A percentile compares a stretch with the other conserved stretches of the same genome.
Evolutionary conservation across 2,113 vertebrate genomes (phyloP).

Genomic region (Hippocampus comes): DNA sequence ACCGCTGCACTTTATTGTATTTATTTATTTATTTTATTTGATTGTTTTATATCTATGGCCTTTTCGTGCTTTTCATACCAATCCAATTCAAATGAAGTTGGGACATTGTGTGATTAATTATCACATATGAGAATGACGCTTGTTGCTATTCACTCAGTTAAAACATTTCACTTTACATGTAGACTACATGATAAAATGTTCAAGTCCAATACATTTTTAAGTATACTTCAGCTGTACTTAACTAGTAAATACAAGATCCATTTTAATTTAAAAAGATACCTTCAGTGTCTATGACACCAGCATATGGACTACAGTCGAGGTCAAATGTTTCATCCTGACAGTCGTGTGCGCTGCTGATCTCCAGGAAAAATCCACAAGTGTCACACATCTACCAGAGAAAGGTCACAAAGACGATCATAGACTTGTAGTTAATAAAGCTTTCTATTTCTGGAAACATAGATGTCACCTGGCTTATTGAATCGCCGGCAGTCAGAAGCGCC

Average conservation of each 20-base stretch:
- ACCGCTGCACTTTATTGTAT: too few relatives aligned
- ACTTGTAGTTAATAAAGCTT: neutral
- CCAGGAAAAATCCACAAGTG: constrained; percentile 48
- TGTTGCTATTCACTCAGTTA: too few relatives aligned
- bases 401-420: neutral
- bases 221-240: neutral
- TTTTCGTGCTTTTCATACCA: too few relatives aligned
- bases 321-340: constrained; percentile 12
- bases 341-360: constrained; percentile 23
- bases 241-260: neutral
- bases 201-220: too few relatives aligned
- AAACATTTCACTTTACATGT: too few relatives aligned
- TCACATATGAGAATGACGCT: too few relatives aligned
- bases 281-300: neutral
- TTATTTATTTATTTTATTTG: too few relatives aligned
- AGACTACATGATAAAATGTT: too few relatives aligned
- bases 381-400: constrained; percentile 59
- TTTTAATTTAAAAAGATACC: constrained; percentile 12
- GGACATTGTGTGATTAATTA: too few relatives aligned
- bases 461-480: constrained; percentile 68
- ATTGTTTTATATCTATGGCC: too few relatives aligned
- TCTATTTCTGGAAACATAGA: neutral
- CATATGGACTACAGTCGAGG: neutral
- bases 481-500: constrained; percentile 44
- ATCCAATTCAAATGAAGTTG: too few relatives aligned